Evolutionary conservation across 2,888 invertebrate genomes (phyloP).

Genomic region (Danaus chrysippus): DNA sequence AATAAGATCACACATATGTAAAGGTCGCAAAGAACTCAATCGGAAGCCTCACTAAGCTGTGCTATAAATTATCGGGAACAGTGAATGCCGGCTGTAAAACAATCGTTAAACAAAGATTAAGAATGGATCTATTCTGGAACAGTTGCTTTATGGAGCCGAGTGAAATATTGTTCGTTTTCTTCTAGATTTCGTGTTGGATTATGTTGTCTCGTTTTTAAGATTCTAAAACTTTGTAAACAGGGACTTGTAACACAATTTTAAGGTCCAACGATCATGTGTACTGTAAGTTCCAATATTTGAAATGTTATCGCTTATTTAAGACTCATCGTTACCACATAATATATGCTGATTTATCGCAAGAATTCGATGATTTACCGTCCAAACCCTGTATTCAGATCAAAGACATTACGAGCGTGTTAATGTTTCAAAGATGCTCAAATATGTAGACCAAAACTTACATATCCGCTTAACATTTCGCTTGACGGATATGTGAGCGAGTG

Average conservation of each 20-base stretch:
- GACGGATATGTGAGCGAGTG: slow-evolving; percentile 70
- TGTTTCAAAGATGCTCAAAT: slow-evolving; percentile 26
- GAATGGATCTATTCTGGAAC: slow-evolving; percentile 40
- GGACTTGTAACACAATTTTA: slow-evolving; percentile 5
- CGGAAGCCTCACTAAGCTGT: slow-evolving; percentile 51
- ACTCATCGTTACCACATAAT: not conserved
- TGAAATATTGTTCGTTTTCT: slow-evolving; percentile 27
- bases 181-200: slow-evolving; percentile 23
- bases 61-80: slow-evolving; percentile 60
- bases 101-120: slow-evolving; percentile 63
- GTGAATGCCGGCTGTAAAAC: slow-evolving; percentile 55
- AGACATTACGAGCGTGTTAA: slow-evolving; percentile 11
- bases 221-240: slow-evolving; percentile 1
- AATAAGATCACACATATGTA: slow-evolving; percentile 18
- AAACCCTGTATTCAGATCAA: slow-evolving; percentile 9
- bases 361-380: not conserved
- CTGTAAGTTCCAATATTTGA: not conserved
- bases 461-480: slow-evolving; percentile 39
- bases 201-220: slow-evolving; percentile 14
- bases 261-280: not conserved
- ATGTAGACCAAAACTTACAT: slow-evolving; percentile 34
- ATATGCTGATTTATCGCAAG: not conserved
- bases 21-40: slow-evolving; percentile 31
- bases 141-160: slow-evolving; percentile 29
- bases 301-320: not conserved